These are phyloP conservation scores for Brachynemurus nebulosus DNA, from an alignment of 2,888 invertebrate genomes.

Conservation along the genomic window DNA sequence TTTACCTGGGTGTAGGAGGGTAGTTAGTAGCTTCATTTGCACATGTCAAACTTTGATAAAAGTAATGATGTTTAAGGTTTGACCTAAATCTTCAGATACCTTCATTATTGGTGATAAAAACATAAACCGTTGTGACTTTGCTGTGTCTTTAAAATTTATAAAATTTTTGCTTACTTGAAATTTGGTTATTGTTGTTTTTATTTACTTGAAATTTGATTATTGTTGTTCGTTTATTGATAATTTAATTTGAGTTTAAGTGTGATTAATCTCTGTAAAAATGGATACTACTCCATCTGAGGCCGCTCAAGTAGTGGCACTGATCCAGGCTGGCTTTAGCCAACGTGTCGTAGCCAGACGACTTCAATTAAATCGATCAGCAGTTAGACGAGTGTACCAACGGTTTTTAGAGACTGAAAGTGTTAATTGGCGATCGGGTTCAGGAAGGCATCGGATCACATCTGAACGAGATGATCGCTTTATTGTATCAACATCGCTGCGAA, in stretches of 20 bases:
- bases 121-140: too few relatives aligned
- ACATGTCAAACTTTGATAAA: too few relatives aligned
- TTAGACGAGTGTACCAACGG: not conserved
- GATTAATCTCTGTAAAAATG: not conserved
- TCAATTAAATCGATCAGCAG: not conserved
- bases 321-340: not conserved
- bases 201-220: too few relatives aligned
- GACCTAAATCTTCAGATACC: too few relatives aligned
- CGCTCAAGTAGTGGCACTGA: not conserved
- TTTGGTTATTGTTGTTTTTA: too few relatives aligned
- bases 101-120: too few relatives aligned
- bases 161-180: too few relatives aligned
- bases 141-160: too few relatives aligned
- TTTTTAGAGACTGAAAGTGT: not conserved
- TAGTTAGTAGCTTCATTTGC: too few relatives aligned
- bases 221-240: not conserved
- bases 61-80: too few relatives aligned
- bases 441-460: conserved; percentile 11
- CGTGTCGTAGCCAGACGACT: not conserved
- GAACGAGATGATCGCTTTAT: conserved; percentile 16
- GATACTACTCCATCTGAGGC: not conserved
- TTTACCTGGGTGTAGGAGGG: too few relatives aligned
- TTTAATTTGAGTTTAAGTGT: not conserved
- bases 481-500: conserved; percentile 12
- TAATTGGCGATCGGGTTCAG: not conserved